Evolutionary conservation across 2,888 invertebrate species (phyloP), one percentile per base, ranked within the genome.

Genomic region (Nomada fabriciana): DNA sequence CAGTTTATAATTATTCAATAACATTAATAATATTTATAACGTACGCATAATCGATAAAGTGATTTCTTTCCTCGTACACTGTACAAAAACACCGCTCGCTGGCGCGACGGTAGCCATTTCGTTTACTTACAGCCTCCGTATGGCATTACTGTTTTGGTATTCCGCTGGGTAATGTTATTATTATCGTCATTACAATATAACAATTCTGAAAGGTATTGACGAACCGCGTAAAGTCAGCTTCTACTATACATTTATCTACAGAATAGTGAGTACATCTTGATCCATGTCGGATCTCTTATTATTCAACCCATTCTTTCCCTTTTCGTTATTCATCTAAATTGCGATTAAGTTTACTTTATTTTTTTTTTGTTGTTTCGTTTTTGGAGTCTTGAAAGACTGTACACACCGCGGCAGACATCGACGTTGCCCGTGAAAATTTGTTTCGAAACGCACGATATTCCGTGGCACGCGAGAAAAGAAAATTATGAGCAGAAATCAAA

Each of bases 191-290:
- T 91, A 90, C 89, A 89, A 91, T 91, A 88, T 92, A 91, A 93
- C 92, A 92, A 92, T 90, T 88, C 90, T 89, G 90, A 89, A 90
- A 92, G 91, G 92, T 90, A 91, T 90, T 89, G 90, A 89, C 87
- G 88, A 86, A 82, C 83, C 85, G 87, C 86, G 80, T 87, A 84
- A 89, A 86, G 84, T 90, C 89, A 91, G 88, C 90, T 83, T 90
- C 92, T 93, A 93, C 93, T 93, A 93, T 93, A 93, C 93, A 93
- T 90, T 87, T 93, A 93, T 93, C 93, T 93, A 93, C 93, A 93
- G 90, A 89, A 90, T 92, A 92, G 88, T 91, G 90, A 92, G 91
- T 92, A 91, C 90, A 89, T 86, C 68, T 57, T 13, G 90, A 88
- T 91, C 87, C 89, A 80, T 89, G 82, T 50, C 72, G 79, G 84